Percentiles rank a stretch among this genome's conserved stretches.
These are phyloP conservation scores for Paralichthys olivaceus DNA, from an alignment of 2,113 vertebrate species.

Conservation along the genomic window DNA sequence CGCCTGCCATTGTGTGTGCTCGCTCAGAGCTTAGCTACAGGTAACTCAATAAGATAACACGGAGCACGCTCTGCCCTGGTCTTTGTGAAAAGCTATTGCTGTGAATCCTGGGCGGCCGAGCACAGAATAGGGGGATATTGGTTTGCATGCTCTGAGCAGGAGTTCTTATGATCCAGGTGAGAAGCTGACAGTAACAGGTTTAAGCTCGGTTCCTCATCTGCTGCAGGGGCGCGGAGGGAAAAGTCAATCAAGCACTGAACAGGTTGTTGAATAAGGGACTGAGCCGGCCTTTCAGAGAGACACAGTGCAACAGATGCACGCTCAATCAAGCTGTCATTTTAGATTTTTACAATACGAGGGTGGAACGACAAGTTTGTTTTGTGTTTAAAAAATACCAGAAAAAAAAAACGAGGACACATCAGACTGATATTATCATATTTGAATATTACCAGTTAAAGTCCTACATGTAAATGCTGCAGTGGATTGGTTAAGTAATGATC, in stretches of 20 bases:
- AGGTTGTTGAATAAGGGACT: constrained; percentile 61
- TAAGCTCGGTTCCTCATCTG: constrained; percentile 79
- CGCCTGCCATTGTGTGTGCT: constrained; percentile 76
- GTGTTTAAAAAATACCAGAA: constrained; percentile 12
- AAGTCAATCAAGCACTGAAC: constrained; percentile 70
- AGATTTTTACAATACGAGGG: constrained; percentile 28
- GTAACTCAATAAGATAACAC: constrained; percentile 83
- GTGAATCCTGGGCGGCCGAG: constrained; percentile 71
- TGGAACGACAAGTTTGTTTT: constrained; percentile 22
- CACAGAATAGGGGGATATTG: constrained; percentile 77
- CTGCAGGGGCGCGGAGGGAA: constrained; percentile 65
- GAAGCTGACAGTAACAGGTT: constrained; percentile 83
- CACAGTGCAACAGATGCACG: constrained; percentile 45
- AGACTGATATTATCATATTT: constrained; percentile 32
- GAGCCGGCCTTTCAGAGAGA: constrained; percentile 57
- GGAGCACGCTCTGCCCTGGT: constrained; percentile 63
- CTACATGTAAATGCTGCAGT: constrained; percentile 24
- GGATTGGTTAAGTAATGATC: constrained; percentile 30
- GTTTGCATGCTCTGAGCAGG: constrained; percentile 75
- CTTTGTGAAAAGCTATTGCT: constrained; percentile 70
- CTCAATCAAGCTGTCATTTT: constrained; percentile 39
- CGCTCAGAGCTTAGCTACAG: constrained; percentile 79
- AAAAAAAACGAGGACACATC: constrained; percentile 31
- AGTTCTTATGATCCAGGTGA: constrained; percentile 83
- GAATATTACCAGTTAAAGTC: constrained; percentile 55